Conservation (phyloP, 1,140 invertebrate species). For the Parapsyche elsis region DNA sequence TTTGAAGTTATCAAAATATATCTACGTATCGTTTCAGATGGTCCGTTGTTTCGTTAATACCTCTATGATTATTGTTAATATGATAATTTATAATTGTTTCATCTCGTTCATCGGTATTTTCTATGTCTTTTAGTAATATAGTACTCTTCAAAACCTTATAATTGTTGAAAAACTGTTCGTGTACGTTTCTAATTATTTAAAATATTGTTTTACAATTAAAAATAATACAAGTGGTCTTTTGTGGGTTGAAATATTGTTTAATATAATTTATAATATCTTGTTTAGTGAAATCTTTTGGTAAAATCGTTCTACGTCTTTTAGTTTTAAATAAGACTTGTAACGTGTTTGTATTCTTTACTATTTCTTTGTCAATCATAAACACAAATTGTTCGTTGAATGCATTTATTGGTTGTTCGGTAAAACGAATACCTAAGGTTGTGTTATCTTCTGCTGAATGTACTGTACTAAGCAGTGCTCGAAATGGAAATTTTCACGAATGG, state of each 20-base stretch:
- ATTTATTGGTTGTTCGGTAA: no score
- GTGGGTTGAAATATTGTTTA: background rate
- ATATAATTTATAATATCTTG: background rate
- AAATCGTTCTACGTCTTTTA: background rate
- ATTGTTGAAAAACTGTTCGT: background rate
- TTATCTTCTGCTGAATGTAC: no score
- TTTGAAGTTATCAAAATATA: background rate
- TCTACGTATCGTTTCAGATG: background rate
- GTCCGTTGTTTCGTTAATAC: background rate
- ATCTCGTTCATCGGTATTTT: background rate
- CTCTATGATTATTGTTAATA: background rate
- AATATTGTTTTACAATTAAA: background rate
- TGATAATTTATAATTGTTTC: background rate
- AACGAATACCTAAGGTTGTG: no score
- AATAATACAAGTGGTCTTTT: background rate
- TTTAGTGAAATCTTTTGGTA: background rate
- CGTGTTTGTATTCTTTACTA: no score
- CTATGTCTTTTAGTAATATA: background rate
- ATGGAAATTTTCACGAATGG: no score
- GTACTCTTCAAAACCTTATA: background rate
- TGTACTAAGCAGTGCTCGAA: no score
- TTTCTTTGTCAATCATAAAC: no score
- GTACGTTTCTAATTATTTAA: background rate
- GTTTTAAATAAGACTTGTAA: no score
- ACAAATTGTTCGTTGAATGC: no score